phyloP scores from a whole-genome alignment of 92 coral and sea anemone genomes.

The Porites evermanni region DNA sequence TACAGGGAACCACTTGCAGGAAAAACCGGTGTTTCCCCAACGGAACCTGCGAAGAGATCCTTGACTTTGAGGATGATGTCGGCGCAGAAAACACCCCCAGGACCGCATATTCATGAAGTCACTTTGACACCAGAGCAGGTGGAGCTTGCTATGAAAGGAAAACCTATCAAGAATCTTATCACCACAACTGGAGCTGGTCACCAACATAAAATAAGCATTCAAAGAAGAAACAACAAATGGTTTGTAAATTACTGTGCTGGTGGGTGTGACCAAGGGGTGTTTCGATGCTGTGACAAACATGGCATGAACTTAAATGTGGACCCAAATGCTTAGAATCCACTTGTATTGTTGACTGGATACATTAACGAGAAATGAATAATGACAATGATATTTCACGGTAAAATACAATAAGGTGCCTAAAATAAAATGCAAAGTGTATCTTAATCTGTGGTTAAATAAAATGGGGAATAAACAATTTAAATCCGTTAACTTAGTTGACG shows the following conservation, averaged over 20 bases:
- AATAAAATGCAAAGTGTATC: no score
- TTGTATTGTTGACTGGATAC: background rate
- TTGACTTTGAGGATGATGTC: slow-evolving; percentile 47
- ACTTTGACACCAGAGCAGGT: slow-evolving; percentile 57
- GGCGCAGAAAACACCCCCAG: slow-evolving; percentile 57
- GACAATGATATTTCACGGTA: no score
- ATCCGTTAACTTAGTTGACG: no score
- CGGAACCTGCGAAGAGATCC: slow-evolving; percentile 60
- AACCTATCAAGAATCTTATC: background rate
- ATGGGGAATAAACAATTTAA: no score
- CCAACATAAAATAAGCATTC: slow-evolving; percentile 45
- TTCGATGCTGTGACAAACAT: slow-evolving; percentile 49
- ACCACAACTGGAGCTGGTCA: slow-evolving; percentile 59
- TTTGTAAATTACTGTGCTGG: slow-evolving; percentile 12
- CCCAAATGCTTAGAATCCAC: background rate
- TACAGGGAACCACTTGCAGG: slow-evolving; percentile 72
- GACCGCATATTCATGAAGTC: slow-evolving; percentile 62
- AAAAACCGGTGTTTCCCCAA: slow-evolving; percentile 65
- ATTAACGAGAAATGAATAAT: no score
- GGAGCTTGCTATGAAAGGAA: slow-evolving; percentile 34
- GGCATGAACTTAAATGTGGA: slow-evolving; percentile 9
- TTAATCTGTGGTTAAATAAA: no score
- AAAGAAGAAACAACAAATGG: slow-evolving; percentile 6
- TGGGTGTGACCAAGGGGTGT: background rate
- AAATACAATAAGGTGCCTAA: no score